These are phyloP conservation scores for Chloebia gouldiae DNA, from an alignment of 2,113 vertebrate genomes.

Conservation along the genomic window DNA sequence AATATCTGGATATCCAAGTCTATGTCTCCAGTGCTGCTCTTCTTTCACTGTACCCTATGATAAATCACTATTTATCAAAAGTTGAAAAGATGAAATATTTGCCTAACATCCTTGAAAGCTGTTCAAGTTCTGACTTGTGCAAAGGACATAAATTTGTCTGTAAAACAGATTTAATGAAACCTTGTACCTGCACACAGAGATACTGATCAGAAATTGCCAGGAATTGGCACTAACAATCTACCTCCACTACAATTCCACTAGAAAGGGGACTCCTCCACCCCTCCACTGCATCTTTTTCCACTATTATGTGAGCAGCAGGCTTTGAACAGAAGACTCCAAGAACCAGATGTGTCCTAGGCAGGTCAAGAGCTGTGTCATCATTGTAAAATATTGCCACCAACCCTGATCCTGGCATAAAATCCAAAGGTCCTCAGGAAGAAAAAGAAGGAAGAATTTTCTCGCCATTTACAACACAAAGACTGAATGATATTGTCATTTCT, in stretches of 20 bases:
- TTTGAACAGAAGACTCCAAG: neutral
- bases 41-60: neutral
- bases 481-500: neutral
- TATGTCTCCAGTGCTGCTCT: neutral
- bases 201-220: neutral
- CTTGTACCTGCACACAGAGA: neutral
- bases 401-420: neutral
- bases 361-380: neutral
- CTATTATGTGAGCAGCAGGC: neutral
- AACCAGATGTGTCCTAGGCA: accelerated
- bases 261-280: neutral
- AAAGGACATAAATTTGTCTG: neutral
- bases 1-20: neutral
- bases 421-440: neutral
- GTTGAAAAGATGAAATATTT: neutral
- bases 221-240: neutral
- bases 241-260: neutral
- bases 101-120: neutral
- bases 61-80: neutral
- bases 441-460: neutral
- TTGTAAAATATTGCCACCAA: neutral
- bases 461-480: neutral
- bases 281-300: neutral
- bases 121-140: neutral
- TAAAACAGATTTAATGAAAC: neutral